A percentile compares a stretch with the other conserved stretches of the same genome.
Evolutionary conservation across 1,140 invertebrate species (phyloP).

Genomic region (Acyrthosiphon pisum): DNA sequence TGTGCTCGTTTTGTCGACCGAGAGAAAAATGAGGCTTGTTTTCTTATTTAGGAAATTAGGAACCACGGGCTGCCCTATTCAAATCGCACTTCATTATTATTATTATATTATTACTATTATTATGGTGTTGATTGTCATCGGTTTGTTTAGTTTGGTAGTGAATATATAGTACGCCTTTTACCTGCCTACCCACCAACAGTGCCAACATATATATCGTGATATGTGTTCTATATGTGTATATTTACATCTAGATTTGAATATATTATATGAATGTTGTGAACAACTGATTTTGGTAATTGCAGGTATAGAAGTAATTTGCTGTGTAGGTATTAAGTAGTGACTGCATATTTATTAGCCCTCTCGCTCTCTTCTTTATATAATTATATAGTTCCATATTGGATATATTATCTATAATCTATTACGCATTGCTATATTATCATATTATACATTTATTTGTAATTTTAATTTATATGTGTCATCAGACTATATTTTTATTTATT

Average conservation of each 20-base stretch:
- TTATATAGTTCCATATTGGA: neutral
- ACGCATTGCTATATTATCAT: too few relatives aligned
- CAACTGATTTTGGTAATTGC: neutral
- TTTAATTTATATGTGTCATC: too few relatives aligned
- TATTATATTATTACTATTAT: slow-evolving; percentile 20
- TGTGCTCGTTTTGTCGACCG: slow-evolving; percentile 26
- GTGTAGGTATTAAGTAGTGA: neutral
- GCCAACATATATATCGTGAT: neutral
- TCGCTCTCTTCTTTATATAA: neutral
- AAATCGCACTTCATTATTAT: slow-evolving; percentile 18
- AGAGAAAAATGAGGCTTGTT: slow-evolving; percentile 44
- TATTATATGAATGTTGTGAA: neutral
- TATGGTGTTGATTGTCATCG: slow-evolving; percentile 18
- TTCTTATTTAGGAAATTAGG: slow-evolving; percentile 47
- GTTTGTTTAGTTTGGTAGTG: neutral
- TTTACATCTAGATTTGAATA: neutral
- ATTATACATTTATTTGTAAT: too few relatives aligned
- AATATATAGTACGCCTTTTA: neutral
- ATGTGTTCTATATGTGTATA: neutral
- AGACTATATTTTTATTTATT: too few relatives aligned
- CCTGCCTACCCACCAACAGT: neutral
- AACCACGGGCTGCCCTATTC: slow-evolving; percentile 42
- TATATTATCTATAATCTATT: neutral
- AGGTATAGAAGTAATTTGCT: neutral
- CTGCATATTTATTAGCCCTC: neutral